Percentiles rank a stretch among this genome's conserved stretches.
phyloP scores from a whole-genome alignment of 2,113 vertebrate genomes.

The Hypocryptadius cinnamomeus region DNA sequence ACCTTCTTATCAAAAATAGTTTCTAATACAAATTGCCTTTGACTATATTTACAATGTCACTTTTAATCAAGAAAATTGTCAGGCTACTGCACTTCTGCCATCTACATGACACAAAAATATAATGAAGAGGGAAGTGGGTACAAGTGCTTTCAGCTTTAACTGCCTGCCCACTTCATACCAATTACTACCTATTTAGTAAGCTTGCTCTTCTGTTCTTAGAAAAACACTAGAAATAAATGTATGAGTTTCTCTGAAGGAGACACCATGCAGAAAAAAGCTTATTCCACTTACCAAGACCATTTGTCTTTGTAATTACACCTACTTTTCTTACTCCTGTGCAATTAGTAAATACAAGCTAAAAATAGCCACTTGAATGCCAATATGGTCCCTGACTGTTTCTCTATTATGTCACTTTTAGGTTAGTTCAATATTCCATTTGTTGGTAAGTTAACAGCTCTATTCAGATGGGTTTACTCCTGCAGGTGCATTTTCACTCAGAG shows the following conservation, averaged over 20 bases:
- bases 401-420: neutral
- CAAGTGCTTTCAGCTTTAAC: slow-evolving; percentile 22
- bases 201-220: neutral
- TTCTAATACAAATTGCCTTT: slow-evolving; percentile 51
- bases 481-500: neutral
- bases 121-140: neutral
- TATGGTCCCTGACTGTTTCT: neutral
- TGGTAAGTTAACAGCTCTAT: neutral
- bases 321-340: neutral
- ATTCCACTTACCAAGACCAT: slow-evolving; percentile 21
- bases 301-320: slow-evolving; percentile 8
- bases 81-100: slow-evolving; percentile 8
- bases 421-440: neutral
- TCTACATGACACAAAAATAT: neutral
- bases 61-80: slow-evolving; percentile 56
- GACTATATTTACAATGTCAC: slow-evolving; percentile 53
- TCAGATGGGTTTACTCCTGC: neutral
- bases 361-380: neutral
- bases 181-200: slow-evolving; percentile 9
- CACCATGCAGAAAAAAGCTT: neutral
- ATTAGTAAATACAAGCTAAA: slow-evolving; percentile 36
- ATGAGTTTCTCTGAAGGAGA: neutral
- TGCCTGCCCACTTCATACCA: slow-evolving; percentile 13
- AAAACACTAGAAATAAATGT: neutral
- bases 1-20: slow-evolving; percentile 29